Conservation (phyloP, 2,888 invertebrate genomes). For the Cheilosia vulpina region DNA sequence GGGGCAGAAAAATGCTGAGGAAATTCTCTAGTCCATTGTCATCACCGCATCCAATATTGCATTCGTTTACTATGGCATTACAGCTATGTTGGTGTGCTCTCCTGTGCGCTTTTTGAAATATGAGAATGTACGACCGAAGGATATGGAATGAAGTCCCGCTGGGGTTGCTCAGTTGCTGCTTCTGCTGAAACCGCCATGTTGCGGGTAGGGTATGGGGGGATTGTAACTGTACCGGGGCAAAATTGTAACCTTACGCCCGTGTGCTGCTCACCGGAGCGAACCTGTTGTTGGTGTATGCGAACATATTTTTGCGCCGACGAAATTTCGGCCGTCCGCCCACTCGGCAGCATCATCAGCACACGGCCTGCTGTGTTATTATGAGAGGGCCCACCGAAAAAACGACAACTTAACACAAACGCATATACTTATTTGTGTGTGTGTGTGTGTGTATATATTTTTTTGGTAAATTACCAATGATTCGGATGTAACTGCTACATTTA, state of each 20-base stretch:
- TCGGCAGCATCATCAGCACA: background rate
- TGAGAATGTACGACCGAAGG: constrained; percentile 52
- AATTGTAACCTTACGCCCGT: constrained; percentile 60
- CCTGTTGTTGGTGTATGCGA: constrained; percentile 56
- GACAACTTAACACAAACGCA: constrained; percentile 15
- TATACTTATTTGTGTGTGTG: background rate
- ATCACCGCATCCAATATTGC: constrained; percentile 66
- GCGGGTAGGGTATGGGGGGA: background rate
- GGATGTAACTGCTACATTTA: constrained; percentile 55
- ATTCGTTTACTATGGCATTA: constrained; percentile 42
- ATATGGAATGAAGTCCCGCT: constrained; percentile 56
- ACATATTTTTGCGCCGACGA: constrained; percentile 57
- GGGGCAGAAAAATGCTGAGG: constrained; percentile 54
- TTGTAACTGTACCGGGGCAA: constrained; percentile 40
- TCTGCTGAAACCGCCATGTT: constrained; percentile 26
- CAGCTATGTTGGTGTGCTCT: constrained; percentile 11
- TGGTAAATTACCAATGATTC: constrained; percentile 48
- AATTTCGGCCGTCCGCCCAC: constrained; percentile 55
- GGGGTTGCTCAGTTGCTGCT: constrained; percentile 25
- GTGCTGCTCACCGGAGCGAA: constrained; percentile 45
- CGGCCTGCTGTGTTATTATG: constrained; percentile 55
- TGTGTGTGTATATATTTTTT: background rate
- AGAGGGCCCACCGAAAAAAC: constrained; percentile 48
- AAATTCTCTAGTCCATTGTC: constrained; percentile 62
- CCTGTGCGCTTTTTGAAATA: constrained; percentile 52